Conservation (phyloP, 2,113 vertebrate genomes). For the Macaca nemestrina region DNA sequence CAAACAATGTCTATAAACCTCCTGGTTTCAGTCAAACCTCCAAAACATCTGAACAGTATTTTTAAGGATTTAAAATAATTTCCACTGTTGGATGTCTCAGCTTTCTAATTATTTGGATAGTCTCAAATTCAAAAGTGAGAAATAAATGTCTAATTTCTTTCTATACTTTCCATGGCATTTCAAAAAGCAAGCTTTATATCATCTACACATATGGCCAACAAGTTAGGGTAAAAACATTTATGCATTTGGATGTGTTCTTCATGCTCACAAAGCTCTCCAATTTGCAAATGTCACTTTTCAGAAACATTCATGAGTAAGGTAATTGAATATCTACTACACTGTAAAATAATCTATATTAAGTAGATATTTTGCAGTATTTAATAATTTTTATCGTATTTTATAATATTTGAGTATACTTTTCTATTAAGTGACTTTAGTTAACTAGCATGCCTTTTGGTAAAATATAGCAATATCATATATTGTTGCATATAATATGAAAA, state of each 20-base stretch:
- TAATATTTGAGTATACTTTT: background rate
- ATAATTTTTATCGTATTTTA: background rate
- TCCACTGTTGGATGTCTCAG: background rate
- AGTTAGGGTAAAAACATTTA: conserved; percentile 31
- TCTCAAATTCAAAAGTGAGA: conserved; percentile 5
- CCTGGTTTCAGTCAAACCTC: background rate
- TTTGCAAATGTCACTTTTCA: conserved; percentile 35
- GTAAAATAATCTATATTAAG: background rate
- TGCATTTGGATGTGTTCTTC: background rate
- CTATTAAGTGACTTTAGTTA: background rate
- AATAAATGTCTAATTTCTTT: conserved; percentile 31
- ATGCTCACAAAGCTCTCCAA: conserved; percentile 13
- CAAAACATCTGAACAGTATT: background rate
- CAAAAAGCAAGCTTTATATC: conserved; percentile 31
- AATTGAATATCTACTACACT: background rate
- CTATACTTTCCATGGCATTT: conserved; percentile 53
- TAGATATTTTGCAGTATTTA: background rate
- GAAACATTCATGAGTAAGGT: conserved; percentile 28
- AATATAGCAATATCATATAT: background rate
- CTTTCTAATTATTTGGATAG: conserved; percentile 17
- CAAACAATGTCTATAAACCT: background rate
- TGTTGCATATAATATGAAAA: background rate
- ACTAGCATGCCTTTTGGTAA: background rate
- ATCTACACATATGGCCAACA: conserved; percentile 12
- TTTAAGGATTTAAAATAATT: background rate